These are phyloP conservation scores for Dipodomys merriami DNA, from an alignment of 2,113 vertebrate species.

Conservation along the genomic window DNA sequence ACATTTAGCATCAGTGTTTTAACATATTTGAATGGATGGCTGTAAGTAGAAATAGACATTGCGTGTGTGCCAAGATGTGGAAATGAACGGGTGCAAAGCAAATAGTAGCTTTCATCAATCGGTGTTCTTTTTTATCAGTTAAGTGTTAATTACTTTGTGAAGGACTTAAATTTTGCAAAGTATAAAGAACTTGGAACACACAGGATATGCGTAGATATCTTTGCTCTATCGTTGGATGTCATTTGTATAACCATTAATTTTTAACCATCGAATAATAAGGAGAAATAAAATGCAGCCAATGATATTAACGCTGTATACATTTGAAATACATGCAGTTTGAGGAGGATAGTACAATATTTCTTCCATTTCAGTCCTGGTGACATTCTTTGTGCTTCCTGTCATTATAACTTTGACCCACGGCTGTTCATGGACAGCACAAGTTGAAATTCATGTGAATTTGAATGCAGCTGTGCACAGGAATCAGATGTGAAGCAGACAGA, in stretches of 20 bases:
- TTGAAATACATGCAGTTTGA: neutral
- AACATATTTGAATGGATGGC: neutral
- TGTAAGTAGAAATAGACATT: neutral
- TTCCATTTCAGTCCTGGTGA: neutral
- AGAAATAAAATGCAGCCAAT: neutral
- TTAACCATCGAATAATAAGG: neutral
- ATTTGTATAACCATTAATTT: too few species aligned
- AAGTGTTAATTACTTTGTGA: neutral
- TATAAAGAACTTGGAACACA: too few species aligned
- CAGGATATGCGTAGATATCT: too few species aligned
- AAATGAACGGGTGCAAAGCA: neutral
- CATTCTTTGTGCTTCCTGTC: neutral
- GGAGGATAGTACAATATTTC: neutral
- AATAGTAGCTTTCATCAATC: neutral
- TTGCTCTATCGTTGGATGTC: too few species aligned
- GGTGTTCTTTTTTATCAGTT: neutral
- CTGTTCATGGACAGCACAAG: neutral
- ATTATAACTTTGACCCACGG: neutral
- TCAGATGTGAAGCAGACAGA: neutral
- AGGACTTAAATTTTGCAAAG: neutral
- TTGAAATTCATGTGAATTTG: neutral
- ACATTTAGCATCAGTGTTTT: neutral
- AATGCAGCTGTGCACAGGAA: neutral
- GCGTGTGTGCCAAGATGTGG: neutral
- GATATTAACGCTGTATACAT: neutral